A percentile compares a stretch with the other conserved stretches of the same genome.
Evolutionary conservation across 2,797 vertebrate species (phyloP).

Genomic region (Uromys caudimaculatus): DNA sequence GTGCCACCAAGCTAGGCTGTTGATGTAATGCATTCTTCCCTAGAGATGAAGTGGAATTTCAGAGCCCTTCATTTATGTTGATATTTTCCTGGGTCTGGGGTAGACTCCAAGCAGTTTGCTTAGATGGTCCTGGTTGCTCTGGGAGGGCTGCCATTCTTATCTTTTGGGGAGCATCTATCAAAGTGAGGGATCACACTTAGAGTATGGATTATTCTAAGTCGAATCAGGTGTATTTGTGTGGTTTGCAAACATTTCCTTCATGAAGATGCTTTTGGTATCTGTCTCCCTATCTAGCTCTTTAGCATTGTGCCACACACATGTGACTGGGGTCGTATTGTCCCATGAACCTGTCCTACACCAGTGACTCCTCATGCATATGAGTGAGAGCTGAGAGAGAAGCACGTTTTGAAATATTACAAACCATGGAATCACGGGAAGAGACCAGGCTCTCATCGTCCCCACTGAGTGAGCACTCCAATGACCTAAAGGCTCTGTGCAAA

Average conservation of each 20-base stretch:
- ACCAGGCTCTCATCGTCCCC: not conserved
- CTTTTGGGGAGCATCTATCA: not conserved
- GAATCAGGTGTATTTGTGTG: not conserved
- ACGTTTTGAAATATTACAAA: not conserved
- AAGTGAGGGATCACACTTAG: not conserved
- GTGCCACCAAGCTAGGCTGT: not conserved
- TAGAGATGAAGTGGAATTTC: not conserved
- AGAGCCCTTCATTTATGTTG: not conserved
- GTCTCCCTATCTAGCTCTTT: not conserved
- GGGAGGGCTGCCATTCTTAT: not conserved
- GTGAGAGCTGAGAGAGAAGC: not conserved
- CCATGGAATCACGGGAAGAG: not conserved
- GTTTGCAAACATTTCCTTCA: not conserved
- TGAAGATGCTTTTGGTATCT: not conserved
- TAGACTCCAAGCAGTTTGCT: not conserved
- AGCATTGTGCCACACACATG: not conserved
- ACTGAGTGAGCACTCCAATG: not conserved
- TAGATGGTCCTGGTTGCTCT: not conserved
- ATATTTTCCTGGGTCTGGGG: not conserved
- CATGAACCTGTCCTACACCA: accelerated
- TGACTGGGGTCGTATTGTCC: not conserved
- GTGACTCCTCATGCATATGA: not conserved
- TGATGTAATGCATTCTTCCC: not conserved
- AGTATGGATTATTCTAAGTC: not conserved
- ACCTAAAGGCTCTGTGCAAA: not conserved